phyloP scores from a whole-genome alignment of 2,113 vertebrate genomes.

The Eulemur rufifrons region DNA sequence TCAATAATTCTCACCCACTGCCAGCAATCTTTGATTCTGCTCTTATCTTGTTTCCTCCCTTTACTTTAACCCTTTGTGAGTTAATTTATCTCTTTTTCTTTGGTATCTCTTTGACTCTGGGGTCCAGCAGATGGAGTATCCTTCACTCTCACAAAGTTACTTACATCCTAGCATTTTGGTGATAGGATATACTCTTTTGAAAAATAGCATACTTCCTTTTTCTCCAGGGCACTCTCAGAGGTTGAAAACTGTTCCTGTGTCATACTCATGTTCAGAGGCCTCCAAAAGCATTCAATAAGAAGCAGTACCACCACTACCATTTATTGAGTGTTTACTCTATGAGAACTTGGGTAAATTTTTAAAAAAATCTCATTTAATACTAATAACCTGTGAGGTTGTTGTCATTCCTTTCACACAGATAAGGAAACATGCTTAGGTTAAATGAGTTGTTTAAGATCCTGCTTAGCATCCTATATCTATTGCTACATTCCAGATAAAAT shows the following conservation, averaged over 20 bases:
- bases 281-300: not conserved
- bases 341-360: not conserved
- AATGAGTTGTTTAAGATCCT: constrained; percentile 41
- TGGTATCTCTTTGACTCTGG: not conserved
- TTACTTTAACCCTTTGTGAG: constrained; percentile 30
- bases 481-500: constrained; percentile 36
- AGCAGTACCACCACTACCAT: not conserved
- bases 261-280: constrained; percentile 22
- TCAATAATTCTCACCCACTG: not conserved
- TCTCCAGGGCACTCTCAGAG: not conserved
- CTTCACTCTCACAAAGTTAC: constrained; percentile 14
- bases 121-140: constrained; percentile 1
- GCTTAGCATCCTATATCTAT: not conserved
- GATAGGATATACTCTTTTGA: not conserved
- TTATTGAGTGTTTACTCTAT: constrained; percentile 19
- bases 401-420: not conserved
- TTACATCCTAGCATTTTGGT: constrained; percentile 39
- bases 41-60: not conserved
- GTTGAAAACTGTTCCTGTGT: constrained; percentile 17
- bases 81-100: constrained; percentile 17
- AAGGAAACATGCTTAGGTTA: constrained; percentile 9
- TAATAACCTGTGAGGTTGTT: not conserved
- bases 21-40: not conserved
- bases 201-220: constrained; percentile 22
- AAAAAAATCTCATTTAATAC: not conserved